Conservation (phyloP, 2,888 invertebrate genomes). For the Bellardia bayeri region DNA sequence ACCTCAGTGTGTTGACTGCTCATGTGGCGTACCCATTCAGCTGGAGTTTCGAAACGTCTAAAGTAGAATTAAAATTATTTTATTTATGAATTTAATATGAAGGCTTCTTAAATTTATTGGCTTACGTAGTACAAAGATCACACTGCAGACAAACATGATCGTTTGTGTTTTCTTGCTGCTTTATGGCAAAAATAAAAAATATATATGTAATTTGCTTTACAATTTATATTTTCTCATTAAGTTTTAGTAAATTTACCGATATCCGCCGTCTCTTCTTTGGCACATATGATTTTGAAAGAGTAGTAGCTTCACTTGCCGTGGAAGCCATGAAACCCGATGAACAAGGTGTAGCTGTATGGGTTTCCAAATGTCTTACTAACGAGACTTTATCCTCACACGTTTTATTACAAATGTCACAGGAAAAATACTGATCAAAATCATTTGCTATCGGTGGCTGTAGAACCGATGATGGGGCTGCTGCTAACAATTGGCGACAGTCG, state of each 20-base stretch:
- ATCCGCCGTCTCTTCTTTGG: conserved; percentile 85
- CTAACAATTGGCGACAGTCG: conserved; percentile 87
- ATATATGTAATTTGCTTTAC: conserved; percentile 1
- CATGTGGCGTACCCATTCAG: conserved; percentile 94
- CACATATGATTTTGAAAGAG: conserved; percentile 78
- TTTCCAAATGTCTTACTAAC: conserved; percentile 93
- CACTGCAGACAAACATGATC: conserved; percentile 91
- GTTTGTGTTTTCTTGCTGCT: conserved; percentile 86
- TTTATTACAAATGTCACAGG: conserved; percentile 93
- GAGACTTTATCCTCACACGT: conserved; percentile 92
- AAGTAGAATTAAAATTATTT: conserved; percentile 4
- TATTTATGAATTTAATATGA: not conserved
- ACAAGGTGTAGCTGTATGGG: conserved; percentile 86
- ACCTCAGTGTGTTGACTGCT: conserved; percentile 92
- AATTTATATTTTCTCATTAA: not conserved
- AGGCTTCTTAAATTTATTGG: conserved; percentile 55
- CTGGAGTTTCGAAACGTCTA: conserved; percentile 89
- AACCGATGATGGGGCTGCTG: conserved; percentile 64
- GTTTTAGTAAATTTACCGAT: conserved; percentile 83
- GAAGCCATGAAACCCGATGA: conserved; percentile 68
- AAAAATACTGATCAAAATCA: conserved; percentile 85
- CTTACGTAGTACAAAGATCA: conserved; percentile 90
- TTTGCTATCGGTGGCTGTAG: conserved; percentile 76
- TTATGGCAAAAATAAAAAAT: conserved; percentile 65
- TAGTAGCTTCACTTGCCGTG: conserved; percentile 66